Conservation (phyloP, 2,797 vertebrate genomes). For the Heliangelus exortis region DNA sequence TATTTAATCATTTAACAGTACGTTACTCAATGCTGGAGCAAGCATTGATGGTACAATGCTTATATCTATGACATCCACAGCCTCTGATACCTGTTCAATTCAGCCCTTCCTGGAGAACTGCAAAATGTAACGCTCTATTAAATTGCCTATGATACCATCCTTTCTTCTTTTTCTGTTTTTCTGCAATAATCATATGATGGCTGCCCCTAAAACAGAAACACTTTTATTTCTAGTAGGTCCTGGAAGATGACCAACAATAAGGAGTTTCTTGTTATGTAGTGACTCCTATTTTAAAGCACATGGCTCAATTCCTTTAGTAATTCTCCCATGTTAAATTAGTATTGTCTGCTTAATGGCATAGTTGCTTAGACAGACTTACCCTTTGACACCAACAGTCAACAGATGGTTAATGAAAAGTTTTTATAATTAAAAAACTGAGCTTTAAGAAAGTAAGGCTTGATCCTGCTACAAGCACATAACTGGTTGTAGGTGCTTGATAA, state of each 20-base stretch:
- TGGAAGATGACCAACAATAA: not conserved
- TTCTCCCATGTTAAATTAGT: not conserved
- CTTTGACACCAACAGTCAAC: not conserved
- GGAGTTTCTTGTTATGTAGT: not conserved
- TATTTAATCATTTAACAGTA: conserved; percentile 87
- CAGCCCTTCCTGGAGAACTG: not conserved
- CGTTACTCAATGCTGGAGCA: conserved; percentile 65
- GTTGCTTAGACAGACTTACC: not conserved
- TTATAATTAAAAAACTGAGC: not conserved
- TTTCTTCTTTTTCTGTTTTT: not conserved
- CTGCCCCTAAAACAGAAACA: not conserved
- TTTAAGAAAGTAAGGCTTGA: not conserved
- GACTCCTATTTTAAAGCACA: not conserved
- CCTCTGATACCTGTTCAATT: conserved; percentile 37
- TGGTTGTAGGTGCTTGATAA: not conserved
- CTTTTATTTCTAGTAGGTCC: not conserved
- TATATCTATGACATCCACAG: conserved; percentile 15
- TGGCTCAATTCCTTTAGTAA: not conserved
- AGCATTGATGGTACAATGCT: conserved; percentile 26
- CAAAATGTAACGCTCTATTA: conserved; percentile 21
- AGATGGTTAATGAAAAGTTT: not conserved
- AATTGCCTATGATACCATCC: not conserved
- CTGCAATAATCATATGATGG: not conserved
- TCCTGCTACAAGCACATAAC: not conserved
- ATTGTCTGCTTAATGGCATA: not conserved